phyloP scores from a whole-genome alignment of 2,888 invertebrate genomes.

The Eucera pruinosa region DNA sequence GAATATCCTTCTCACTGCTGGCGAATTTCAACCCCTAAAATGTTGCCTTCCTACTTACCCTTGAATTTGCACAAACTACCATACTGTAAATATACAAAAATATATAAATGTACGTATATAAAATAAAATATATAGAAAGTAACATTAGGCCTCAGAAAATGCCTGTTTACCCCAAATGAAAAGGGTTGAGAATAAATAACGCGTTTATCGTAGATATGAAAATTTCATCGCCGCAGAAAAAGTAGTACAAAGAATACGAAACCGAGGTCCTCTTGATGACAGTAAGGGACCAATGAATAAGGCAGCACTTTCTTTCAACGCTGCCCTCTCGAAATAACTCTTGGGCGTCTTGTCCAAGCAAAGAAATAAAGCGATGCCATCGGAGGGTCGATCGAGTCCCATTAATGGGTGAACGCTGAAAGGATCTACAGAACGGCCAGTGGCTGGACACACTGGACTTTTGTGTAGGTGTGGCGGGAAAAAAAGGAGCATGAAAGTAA shows the following conservation, averaged over 20 bases:
- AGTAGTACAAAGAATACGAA: conserved; percentile 28
- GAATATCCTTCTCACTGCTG: conserved; percentile 34
- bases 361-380: conserved; percentile 69
- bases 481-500: conserved; percentile 62
- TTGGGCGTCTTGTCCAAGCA: conserved; percentile 67
- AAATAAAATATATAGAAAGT: not conserved
- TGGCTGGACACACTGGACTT: conserved; percentile 69
- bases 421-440: conserved; percentile 61
- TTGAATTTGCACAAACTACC: not conserved
- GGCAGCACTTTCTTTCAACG: conserved; percentile 62
- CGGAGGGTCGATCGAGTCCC: conserved; percentile 75
- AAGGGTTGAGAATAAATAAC: conserved; percentile 1
- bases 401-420: conserved; percentile 74
- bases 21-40: conserved; percentile 28
- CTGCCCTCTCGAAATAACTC: conserved; percentile 63
- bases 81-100: not conserved
- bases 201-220: conserved; percentile 31
- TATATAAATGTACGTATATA: not conserved
- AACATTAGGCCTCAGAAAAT: not conserved
- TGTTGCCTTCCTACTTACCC: not conserved
- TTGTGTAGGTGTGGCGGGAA: conserved; percentile 66
- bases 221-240: conserved; percentile 25
- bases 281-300: conserved; percentile 61
- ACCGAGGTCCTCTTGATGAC: conserved; percentile 46
- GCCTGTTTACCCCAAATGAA: not conserved